Base-by-base conservation (phyloP, 2,888 invertebrate species). In the Xestoiulus laeticollis region DNA sequence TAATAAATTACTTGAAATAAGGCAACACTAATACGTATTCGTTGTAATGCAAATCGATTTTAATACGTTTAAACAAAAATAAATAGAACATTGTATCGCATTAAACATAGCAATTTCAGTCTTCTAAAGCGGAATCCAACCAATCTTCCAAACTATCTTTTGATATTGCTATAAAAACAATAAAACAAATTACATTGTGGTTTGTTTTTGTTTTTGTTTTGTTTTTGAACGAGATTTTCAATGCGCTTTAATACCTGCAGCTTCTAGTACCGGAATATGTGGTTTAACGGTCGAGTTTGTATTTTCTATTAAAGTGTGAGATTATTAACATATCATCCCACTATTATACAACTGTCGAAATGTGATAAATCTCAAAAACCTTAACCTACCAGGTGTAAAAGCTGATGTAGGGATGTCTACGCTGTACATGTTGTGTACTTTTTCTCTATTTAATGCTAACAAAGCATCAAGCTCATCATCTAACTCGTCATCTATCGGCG, bases 51-150 rank as follows among this genome's bases (percentile, higher is more conserved):
- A 33, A 83, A 83, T 12, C 10, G 1, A 32, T 12, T 83, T 32
- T 83, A 30, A 32, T 30, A n/a, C 16, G 12, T 78, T 78, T 26
- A 5, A 78, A 78, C 78, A 26, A 26, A 83, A 33, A 83, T 83
- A 83, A 83, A 19, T 33, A 83, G 14, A 32, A 32, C 22, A 10
- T 83, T 3, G 30, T n/a, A n/a, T n/a, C n/a, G n/a, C n/a, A n/a
- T n/a, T n/a, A n/a, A n/a, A n/a, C n/a, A n/a, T n/a, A n/a, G n/a
- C n/a, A n/a, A n/a, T 33, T 3, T 88, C 85, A 89, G 43, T 89
- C 89, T 32, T 88, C 89, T 32, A 89, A 59, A 86, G 88, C 87
- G 19, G 88, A 89, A 48, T 89, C 89, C 30, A 89, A 86, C 89
- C 88, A 89, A 38, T 89, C 88, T 48, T 88, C 88, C 19, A 89